phyloP scores from a whole-genome alignment of 2,888 invertebrate species.

The Apodemia duryi region DNA sequence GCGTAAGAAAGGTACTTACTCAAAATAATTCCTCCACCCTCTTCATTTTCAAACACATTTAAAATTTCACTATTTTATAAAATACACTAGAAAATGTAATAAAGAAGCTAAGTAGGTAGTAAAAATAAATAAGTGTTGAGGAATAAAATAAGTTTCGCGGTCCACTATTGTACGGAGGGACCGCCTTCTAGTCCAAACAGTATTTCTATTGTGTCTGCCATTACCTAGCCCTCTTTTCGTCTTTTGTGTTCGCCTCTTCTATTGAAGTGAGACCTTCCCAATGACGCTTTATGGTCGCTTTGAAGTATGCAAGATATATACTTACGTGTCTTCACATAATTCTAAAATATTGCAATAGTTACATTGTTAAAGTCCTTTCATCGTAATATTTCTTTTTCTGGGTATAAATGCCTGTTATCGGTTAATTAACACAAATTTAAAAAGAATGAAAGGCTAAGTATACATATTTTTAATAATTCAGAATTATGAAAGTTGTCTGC shows the following conservation, averaged over 20 bases:
- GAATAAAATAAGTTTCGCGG: constrained; percentile 72
- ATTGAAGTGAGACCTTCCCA: constrained; percentile 75
- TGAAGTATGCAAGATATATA: constrained; percentile 67
- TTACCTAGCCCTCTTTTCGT: constrained; percentile 76
- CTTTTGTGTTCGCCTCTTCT: constrained; percentile 73
- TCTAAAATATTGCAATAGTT: constrained; percentile 32
- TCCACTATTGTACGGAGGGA: constrained; percentile 62
- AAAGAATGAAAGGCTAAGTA: too few species aligned
- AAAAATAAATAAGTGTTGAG: constrained; percentile 65
- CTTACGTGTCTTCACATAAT: constrained; percentile 42
- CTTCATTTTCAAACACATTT: background rate
- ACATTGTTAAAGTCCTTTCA: constrained; percentile 9
- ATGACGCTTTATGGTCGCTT: constrained; percentile 71
- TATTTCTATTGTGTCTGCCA: constrained; percentile 74
- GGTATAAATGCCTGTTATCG: background rate
- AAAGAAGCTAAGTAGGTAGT: constrained; percentile 41
- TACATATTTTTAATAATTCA: too few species aligned
- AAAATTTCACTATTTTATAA: background rate
- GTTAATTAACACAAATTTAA: background rate
- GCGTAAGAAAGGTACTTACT: background rate
- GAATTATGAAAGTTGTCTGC: too few species aligned
- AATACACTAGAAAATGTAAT: constrained; percentile 45
- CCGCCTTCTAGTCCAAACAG: constrained; percentile 72
- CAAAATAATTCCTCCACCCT: background rate
- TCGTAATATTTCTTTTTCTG: background rate